Evolutionary conservation across 2,113 vertebrate genomes (phyloP), one percentile per base, ranked within the genome.

Genomic region (Anguilla rostrata): DNA sequence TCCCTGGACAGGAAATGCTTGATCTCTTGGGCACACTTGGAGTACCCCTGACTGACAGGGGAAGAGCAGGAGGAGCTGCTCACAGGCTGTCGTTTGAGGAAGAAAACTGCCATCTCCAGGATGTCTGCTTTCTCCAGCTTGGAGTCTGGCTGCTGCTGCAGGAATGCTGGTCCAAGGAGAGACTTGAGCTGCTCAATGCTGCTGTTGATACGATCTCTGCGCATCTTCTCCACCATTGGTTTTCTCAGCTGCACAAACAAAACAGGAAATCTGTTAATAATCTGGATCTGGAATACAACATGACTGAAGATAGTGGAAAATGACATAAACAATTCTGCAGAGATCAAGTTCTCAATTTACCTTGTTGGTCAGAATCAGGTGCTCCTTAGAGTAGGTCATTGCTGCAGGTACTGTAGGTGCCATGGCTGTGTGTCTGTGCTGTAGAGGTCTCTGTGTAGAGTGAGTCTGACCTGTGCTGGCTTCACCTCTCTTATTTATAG

Each of bases 61-160:
- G 81, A 7, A 0, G 81, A 71, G 40, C 81, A 41, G 57, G 78
- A 85, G 46, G 78, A 39, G 78, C 46, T 39, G 46, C 7, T 81
- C 43, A 22, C 34, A 5, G 46, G 34, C 75, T 63, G 88, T 87
- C 93, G 92, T 1, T 90, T 95, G 91, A 95, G 91, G 89, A 94
- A 95, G 87, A 91, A 92, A 53, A 95, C 95, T 0, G 94, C 16
- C 92, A 91, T 29, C 0, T 94, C 93, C 26, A 94, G 84, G 84
- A 93, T 91, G 83, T 94, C 94, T 0, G 95, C 94, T 86, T 95
- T 93, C 87, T 92, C 92, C 90, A 93, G 92, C 88, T 94, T 92
- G 53, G 93, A 91, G 63, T 93, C 90, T 57, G 94, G 92, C 83
- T 92, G 92, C 87, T 92, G 91, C 0, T 89, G 83, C 78, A 91